phyloP scores from a whole-genome alignment of 2,888 invertebrate species.

The Megamerina dolium region DNA sequence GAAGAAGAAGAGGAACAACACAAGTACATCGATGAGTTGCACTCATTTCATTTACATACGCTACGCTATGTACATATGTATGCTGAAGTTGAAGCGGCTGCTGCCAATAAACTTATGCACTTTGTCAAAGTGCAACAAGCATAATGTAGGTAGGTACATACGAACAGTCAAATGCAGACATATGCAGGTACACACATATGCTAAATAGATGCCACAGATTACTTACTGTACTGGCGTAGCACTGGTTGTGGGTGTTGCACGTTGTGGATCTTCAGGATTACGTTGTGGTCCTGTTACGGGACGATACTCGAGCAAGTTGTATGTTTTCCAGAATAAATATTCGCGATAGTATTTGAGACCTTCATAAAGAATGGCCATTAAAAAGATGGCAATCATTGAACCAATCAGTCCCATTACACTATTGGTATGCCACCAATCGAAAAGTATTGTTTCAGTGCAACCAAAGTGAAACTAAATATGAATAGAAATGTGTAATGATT shows the following conservation, averaged over 20 bases:
- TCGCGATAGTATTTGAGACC: slow-evolving; percentile 69
- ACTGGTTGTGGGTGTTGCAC: slow-evolving; percentile 51
- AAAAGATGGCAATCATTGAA: slow-evolving; percentile 86
- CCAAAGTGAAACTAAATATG: slow-evolving; percentile 81
- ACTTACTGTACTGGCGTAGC: slow-evolving; percentile 71
- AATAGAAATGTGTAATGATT: background rate
- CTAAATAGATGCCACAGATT: no score
- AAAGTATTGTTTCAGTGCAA: slow-evolving; percentile 67
- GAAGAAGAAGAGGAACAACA: no score
- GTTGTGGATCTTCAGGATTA: slow-evolving; percentile 54
- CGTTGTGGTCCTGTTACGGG: slow-evolving; percentile 68
- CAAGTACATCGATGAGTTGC: no score
- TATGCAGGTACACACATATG: no score
- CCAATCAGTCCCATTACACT: slow-evolving; percentile 73
- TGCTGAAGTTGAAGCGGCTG: no score
- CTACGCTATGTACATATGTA: no score
- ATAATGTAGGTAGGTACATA: no score
- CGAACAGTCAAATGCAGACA: no score
- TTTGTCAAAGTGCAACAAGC: no score
- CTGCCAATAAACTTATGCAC: no score
- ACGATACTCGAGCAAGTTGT: slow-evolving; percentile 76
- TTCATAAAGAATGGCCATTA: slow-evolving; percentile 91
- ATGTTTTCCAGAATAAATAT: slow-evolving; percentile 80
- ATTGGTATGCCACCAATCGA: slow-evolving; percentile 73
- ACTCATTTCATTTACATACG: no score